Evolutionary conservation across 1,140 invertebrate genomes (phyloP).

Genomic region (honey bee (Apis mellifera)): Amel_HAv3.1 CM009932.2:9126501-9127000

Average conservation of each 20-base stretch:
- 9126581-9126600: not conserved
- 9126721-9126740: not conserved
- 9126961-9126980: not conserved
- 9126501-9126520: too few relatives aligned
- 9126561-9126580: not conserved
- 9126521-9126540: too few relatives aligned
- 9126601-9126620: not conserved
- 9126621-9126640: not conserved
- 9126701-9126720: not conserved
- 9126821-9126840: not conserved
- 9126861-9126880: too few relatives aligned
- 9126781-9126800: not conserved
- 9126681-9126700: not conserved
- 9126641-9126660: not conserved
- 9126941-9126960: not conserved
- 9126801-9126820: conserved; percentile 17
- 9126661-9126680: not conserved
- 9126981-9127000: not conserved
- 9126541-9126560: too few relatives aligned
- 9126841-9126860: too few relatives aligned
- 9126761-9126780: too few relatives aligned
- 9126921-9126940: not conserved
- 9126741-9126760: not conserved
- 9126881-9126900: not conserved
- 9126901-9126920: not conserved